A percentile compares a stretch with the other conserved stretches of the same genome.
Evolutionary conservation across 2,888 invertebrate species (phyloP).

Genomic region (Standfussiana lucernea): DNA sequence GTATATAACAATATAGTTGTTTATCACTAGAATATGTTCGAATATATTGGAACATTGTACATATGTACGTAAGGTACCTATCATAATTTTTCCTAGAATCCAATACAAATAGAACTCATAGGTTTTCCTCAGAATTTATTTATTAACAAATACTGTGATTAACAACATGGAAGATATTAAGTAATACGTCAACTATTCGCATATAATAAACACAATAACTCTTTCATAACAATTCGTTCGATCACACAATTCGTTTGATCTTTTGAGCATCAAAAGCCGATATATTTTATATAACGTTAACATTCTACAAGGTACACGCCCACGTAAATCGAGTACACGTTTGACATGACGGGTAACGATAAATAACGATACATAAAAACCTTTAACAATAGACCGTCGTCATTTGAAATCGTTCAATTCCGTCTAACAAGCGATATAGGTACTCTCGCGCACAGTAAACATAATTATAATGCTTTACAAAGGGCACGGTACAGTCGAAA

Average conservation of each 20-base stretch:
- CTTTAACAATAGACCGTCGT: constrained; percentile 43
- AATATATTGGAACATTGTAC: not conserved
- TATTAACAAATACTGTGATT: not conserved
- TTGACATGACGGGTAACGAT: constrained; percentile 47
- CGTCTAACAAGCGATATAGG: constrained; percentile 33
- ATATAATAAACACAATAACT: constrained; percentile 46
- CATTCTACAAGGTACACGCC: constrained; percentile 38
- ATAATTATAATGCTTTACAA: constrained; percentile 49
- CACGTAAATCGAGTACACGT: constrained; percentile 47
- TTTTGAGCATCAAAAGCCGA: constrained; percentile 47
- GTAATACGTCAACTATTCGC: constrained; percentile 32
- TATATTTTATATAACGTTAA: constrained; percentile 44
- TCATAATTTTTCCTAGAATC: not conserved
- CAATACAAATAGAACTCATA: not conserved
- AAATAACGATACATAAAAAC: constrained; percentile 44
- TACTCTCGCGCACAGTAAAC: constrained; percentile 32
- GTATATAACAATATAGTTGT: too few relatives aligned
- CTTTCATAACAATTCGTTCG: constrained; percentile 46
- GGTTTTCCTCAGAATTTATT: not conserved
- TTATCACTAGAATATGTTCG: not conserved
- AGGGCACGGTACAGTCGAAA: constrained; percentile 55
- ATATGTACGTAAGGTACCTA: too few relatives aligned
- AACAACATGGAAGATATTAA: constrained; percentile 25
- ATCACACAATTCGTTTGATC: constrained; percentile 53
- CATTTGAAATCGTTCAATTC: constrained; percentile 46